Evolutionary conservation across 2,888 invertebrate genomes (phyloP), one percentile per base, ranked within the genome.

Genomic region (Phytoseiulus persimilis): DNA sequence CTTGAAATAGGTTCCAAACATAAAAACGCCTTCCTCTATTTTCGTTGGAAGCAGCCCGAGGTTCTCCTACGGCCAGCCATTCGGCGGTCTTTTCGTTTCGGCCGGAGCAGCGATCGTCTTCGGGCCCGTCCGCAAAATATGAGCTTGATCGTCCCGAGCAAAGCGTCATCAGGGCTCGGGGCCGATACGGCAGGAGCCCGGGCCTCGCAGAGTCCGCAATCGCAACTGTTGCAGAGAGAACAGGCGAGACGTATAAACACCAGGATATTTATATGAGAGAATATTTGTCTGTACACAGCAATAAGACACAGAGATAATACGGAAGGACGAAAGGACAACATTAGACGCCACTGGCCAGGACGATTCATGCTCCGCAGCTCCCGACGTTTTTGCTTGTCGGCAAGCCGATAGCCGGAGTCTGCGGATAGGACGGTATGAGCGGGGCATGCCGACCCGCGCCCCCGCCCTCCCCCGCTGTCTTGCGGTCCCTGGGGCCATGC

Each of bases 301-400:
- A 65, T 65, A 65, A 65, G 65, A 65, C 65, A 65, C 9, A 65
- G 65, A 65, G 65, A 65, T 65, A 65, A 65, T 65, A 65, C 65
- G 65, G 65, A 65, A 65, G 65, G 65, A 65, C 65, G 65, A 65
- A 65, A 65, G 65, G 65, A 65, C 65, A 65, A 65, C 65, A 65
- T 65, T 65, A 65, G 65, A 65, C 65, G 65, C 65, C 65, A 18
- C 65, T 65, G 65, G 65, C 65, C 65, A 65, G 65, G 65, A 65
- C 28, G 65, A 65, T 65, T 65, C 65, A 65, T 65, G 65, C 65
- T 65, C 65, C 65, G 65, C 65, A 65, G 65, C 65, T 65, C 18
- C 65, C 65, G 65, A 65, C 65, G 65, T 65, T 65, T 65, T 65
- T 65, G 65, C 65, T 65, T 65, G 65, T 65, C 65, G 65, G 65